phyloP scores from a whole-genome alignment of 1,140 invertebrate genomes.

The Galendromus occidentalis region DNA sequence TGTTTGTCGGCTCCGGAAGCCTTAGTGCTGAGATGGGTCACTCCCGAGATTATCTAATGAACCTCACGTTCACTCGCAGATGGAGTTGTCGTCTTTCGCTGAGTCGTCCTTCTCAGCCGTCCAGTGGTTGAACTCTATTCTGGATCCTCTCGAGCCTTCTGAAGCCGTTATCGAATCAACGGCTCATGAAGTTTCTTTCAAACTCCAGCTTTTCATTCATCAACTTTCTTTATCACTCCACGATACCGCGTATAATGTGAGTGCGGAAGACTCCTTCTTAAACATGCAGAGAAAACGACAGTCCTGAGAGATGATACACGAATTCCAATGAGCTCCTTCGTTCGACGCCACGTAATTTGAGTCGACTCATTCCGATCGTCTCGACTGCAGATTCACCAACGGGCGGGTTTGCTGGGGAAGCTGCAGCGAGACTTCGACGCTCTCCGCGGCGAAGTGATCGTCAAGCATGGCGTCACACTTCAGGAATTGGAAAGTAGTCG shows the following conservation, averaged over 20 bases:
- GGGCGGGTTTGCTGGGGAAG: background rate
- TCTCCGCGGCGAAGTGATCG: background rate
- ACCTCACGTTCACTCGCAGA: background rate
- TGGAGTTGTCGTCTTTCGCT: background rate
- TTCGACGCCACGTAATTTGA: background rate
- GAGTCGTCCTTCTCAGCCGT: background rate
- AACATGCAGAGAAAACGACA: background rate
- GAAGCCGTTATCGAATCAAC: background rate
- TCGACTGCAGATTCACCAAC: background rate
- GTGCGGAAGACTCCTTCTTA: background rate
- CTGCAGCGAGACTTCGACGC: conserved; percentile 1
- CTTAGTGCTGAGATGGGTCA: no score
- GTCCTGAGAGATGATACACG: no score
- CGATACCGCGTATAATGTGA: background rate
- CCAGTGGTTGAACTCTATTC: background rate
- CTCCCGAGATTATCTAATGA: no score
- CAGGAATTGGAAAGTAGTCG: background rate
- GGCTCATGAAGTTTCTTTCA: background rate
- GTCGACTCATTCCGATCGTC: background rate
- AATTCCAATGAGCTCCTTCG: no score
- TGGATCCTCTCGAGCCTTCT: background rate
- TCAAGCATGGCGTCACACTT: background rate
- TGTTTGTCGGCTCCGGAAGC: no score
- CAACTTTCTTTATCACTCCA: background rate
- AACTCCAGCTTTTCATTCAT: conserved; percentile 2